Percentiles rank a stretch among this genome's conserved stretches.
These are phyloP conservation scores for Conus canariensis DNA, from an alignment of 2,888 invertebrate species.

Conservation along the genomic window DNA sequence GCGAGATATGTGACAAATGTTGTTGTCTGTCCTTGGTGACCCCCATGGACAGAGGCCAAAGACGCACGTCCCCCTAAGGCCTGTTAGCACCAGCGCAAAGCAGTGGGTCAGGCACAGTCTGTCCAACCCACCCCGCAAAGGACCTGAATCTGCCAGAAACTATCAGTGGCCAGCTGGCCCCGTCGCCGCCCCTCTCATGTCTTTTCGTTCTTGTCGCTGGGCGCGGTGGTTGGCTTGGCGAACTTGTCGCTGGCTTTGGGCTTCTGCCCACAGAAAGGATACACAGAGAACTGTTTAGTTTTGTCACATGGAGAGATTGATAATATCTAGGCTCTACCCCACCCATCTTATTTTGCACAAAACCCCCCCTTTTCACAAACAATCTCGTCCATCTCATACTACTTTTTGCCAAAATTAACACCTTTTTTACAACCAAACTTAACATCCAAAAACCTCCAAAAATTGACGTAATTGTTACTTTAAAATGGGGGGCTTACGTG, in stretches of 20 bases:
- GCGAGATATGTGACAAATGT: neutral
- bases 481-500: too few relatives aligned
- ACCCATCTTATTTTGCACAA: too few relatives aligned
- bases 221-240: conserved; percentile 74
- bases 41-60: neutral
- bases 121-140: conserved; percentile 17
- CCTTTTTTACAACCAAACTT: too few relatives aligned
- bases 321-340: too few relatives aligned
- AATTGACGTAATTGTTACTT: too few relatives aligned
- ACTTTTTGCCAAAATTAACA: too few relatives aligned
- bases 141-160: neutral
- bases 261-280: conserved; percentile 55
- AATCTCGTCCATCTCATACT: too few relatives aligned
- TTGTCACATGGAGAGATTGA: too few relatives aligned
- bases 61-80: conserved; percentile 13
- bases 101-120: conserved; percentile 7
- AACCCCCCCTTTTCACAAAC: too few relatives aligned
- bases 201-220: conserved; percentile 67
- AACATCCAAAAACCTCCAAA: too few relatives aligned
- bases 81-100: conserved; percentile 42
- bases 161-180: neutral
- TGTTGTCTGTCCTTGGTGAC: neutral
- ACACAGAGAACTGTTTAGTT: neutral
- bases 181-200: conserved; percentile 57
- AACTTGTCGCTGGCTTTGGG: conserved; percentile 72